Percentiles rank a stretch among this genome's conserved stretches.
These are phyloP conservation scores for Nycticorax nycticorax DNA, from an alignment of 2,113 vertebrate genomes.

Conservation along the genomic window DNA sequence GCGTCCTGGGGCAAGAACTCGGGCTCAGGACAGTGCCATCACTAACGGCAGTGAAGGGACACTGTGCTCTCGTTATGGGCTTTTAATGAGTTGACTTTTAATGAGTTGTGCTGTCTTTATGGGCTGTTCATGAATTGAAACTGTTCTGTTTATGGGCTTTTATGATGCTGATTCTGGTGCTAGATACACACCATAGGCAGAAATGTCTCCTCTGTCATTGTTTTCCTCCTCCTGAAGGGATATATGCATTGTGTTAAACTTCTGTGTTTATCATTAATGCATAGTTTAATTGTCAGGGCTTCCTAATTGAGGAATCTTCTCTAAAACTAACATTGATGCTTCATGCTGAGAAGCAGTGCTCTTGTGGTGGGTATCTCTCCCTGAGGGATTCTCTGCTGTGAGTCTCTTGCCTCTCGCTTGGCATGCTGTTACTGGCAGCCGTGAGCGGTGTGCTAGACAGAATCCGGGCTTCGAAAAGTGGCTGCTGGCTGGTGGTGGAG, in stretches of 20 bases:
- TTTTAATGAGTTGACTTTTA: not conserved
- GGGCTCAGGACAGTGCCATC: accelerated
- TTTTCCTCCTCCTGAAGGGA: not conserved
- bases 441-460: not conserved
- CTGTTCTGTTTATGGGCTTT: not conserved
- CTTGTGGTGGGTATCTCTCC: not conserved
- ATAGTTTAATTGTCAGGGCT: not conserved
- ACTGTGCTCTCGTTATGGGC: accelerated
- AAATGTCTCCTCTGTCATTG: not conserved
- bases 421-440: accelerated
- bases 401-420: not conserved
- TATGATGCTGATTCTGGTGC: not conserved
- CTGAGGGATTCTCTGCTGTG: not conserved
- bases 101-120: not conserved
- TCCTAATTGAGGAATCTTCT: not conserved
- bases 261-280: not conserved
- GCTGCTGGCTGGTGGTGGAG: not conserved
- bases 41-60: accelerated
- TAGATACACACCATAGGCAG: accelerated
- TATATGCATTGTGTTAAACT: accelerated
- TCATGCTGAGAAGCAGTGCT: not conserved
- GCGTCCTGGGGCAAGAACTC: accelerated
- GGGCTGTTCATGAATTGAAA: not conserved
- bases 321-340: not conserved
- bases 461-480: not conserved